Base-by-base conservation (phyloP, 2,113 vertebrate genomes). In the Caranx ignobilis region DNA sequence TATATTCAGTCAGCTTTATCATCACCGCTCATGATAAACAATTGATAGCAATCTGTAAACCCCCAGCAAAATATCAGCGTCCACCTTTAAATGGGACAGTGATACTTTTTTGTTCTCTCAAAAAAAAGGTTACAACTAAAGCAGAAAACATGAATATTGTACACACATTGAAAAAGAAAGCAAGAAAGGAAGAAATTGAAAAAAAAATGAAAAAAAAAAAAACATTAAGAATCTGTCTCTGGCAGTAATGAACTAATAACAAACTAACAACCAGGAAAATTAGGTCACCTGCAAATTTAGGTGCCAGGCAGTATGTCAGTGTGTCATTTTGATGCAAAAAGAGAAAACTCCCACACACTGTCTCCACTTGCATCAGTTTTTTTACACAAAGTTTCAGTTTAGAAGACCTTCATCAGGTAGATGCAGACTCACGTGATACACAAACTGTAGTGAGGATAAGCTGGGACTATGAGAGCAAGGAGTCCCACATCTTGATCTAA, bases 1-100 rank as follows among this genome's bases (percentile, higher is more conserved):
- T 86, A 79, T 81, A 83, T 86, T 69, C 18, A 57, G 43, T 71
- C 50, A 47, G 56, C 59, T 83, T 73, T 63, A 64, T 78, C 4
- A 21, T 71, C 18, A 34, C 61, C 32, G 26, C 63, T 76, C 11
- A 2, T 9, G 3, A 52, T 76, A 71, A 82, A 72, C 43, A 66
- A 16, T 54, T 67, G 1, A 75, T 45, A 52, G 26, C 62, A 75
- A 62, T 35, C 48, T 57, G 34, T 45, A 2, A 61, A 16, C 10
- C 3, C 3, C 31, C 31, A 61, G 82, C 16, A 48, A 19, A 52
- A 11, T 31, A 12, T 32, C 39, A 4, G 4, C 66, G 9, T 45
- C n/a, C 3, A 11, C 7, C 71, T 64, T 11, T 60, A 43, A 4
- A 26, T 26, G 26, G 26, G 26, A 26, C 26, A 26, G 26, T 26